Evolutionary conservation across 2,888 invertebrate genomes (phyloP).

Genomic region (Phlogophora meticulosa): DNA sequence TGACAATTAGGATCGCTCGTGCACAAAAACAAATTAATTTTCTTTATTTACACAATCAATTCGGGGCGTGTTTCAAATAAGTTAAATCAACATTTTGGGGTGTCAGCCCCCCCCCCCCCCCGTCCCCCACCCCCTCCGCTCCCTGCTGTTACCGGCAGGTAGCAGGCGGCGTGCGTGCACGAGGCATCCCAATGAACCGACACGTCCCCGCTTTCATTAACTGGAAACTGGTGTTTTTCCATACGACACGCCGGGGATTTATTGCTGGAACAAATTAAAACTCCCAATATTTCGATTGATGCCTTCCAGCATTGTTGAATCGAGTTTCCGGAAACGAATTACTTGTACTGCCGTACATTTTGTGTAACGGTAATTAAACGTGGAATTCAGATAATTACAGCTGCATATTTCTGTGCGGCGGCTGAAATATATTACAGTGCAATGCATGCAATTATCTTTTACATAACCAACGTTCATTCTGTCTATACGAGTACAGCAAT

Average conservation of each 20-base stretch:
- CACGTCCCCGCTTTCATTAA: conserved; percentile 65
- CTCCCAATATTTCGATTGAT: conserved; percentile 65
- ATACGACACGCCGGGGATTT: conserved; percentile 68
- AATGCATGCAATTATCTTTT: conserved; percentile 5
- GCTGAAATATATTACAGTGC: conserved; percentile 2
- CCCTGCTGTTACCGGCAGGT: conserved; percentile 2
- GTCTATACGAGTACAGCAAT: conserved; percentile 22
- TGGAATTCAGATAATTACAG: conserved; percentile 19
- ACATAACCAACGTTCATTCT: neutral
- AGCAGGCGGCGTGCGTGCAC: conserved; percentile 39
- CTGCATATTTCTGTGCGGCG: conserved; percentile 5
- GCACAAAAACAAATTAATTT: conserved; percentile 66
- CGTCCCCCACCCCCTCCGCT: neutral
- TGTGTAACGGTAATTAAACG: conserved; percentile 45
- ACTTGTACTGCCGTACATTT: conserved; percentile 30
- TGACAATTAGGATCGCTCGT: conserved; percentile 53
- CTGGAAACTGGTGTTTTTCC: conserved; percentile 66
- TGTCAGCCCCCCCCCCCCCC: neutral
- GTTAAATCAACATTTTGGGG: conserved; percentile 67
- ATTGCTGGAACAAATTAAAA: conserved; percentile 69
- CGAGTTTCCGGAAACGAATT: conserved; percentile 45
- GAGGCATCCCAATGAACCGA: conserved; percentile 62
- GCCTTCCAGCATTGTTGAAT: conserved; percentile 63
- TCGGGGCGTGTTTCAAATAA: conserved; percentile 67
- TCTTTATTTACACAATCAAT: conserved; percentile 68